Evolutionary conservation across 2,113 vertebrate genomes (phyloP).

Genomic region (Tragelaphus imberbis): DNA sequence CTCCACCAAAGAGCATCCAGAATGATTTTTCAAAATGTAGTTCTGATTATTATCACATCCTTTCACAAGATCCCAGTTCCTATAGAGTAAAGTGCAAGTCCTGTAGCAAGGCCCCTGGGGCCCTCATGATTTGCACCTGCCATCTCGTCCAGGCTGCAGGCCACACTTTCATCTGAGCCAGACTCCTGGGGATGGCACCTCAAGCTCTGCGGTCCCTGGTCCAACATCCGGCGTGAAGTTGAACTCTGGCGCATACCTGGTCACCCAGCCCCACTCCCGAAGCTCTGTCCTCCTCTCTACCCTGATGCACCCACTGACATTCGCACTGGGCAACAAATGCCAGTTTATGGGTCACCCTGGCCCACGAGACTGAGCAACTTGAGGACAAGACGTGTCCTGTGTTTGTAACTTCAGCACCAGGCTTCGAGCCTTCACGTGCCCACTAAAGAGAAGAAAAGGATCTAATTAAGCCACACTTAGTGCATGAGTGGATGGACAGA

Average conservation of each 20-base stretch:
- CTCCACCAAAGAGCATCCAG: background rate
- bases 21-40: background rate
- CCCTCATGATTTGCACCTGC: background rate
- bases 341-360: background rate
- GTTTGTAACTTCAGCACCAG: background rate
- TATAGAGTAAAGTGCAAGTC: background rate
- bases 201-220: background rate
- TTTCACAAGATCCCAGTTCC: background rate
- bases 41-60: background rate
- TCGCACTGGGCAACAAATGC: background rate
- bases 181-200: background rate
- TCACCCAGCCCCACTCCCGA: background rate
- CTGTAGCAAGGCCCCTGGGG: background rate
- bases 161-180: background rate
- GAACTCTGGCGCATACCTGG: background rate
- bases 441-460: background rate
- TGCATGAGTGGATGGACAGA: background rate
- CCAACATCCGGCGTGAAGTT: background rate
- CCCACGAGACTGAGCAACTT: background rate
- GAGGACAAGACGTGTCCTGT: background rate
- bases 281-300: background rate
- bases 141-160: accelerated
- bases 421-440: background rate
- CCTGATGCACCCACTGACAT: too few species aligned
- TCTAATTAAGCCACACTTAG: background rate